Percentiles rank a stretch among this genome's conserved stretches.
Conservation (phyloP, 2,113 vertebrate genomes). For the Peromyscus polionotus region DNA sequence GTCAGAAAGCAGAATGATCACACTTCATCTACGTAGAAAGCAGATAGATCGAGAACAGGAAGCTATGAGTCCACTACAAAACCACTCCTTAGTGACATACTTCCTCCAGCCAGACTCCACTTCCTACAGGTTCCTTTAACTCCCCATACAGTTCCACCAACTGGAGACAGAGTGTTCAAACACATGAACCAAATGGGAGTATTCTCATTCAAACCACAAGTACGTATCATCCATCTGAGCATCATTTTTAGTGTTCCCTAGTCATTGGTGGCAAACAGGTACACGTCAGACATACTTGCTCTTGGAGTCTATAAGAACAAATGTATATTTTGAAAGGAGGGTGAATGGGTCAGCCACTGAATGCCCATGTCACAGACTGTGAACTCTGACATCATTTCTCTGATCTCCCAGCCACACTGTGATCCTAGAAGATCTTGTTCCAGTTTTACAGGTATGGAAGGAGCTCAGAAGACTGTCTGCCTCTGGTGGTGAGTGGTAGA, state of each 20-base stretch:
- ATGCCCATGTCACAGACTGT: fast-evolving
- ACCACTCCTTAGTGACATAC: neutral
- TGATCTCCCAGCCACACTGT: neutral
- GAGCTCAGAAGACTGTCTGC: neutral
- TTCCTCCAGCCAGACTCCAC: neutral
- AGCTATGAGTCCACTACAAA: neutral
- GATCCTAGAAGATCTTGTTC: neutral
- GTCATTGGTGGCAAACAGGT: neutral
- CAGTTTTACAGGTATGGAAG: neutral
- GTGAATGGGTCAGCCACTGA: neutral
- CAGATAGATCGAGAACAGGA: neutral
- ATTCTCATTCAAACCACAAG: neutral
- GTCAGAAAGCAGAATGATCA: neutral
- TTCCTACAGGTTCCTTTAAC: neutral
- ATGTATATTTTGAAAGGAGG: neutral
- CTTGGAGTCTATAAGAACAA: neutral
- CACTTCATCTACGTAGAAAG: neutral
- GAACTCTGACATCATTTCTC: neutral
- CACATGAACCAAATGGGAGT: neutral
- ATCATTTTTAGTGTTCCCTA: neutral
- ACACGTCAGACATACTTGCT: fast-evolving
- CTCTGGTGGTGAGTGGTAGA: neutral
- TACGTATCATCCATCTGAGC: too few relatives aligned
- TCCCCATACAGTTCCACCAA: neutral
- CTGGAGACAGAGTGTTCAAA: neutral